These are phyloP conservation scores for Notamacropus eugenii DNA, from an alignment of 2,797 vertebrate species.

Conservation along the genomic window DNA sequence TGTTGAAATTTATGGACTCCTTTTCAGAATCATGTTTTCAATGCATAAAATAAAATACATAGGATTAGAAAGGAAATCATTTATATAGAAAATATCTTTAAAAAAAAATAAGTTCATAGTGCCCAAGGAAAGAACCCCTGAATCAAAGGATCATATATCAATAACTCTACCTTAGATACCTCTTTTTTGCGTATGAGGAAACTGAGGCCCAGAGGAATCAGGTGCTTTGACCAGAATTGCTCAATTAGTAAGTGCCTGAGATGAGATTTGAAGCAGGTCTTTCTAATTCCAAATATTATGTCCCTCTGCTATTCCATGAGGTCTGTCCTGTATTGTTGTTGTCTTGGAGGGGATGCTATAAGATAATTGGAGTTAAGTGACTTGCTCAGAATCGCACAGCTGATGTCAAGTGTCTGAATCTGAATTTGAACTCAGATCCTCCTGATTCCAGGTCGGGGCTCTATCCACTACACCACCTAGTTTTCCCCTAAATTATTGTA, in stretches of 20 bases:
- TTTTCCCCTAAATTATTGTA: background rate
- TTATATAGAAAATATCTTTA: background rate
- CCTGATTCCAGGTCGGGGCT: too few species aligned
- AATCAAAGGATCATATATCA: background rate
- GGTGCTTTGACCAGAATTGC: too few species aligned
- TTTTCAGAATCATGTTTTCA: background rate
- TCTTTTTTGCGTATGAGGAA: background rate
- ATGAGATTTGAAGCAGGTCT: background rate
- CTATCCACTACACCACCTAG: too few species aligned
- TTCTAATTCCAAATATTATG: background rate
- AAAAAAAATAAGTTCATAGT: background rate
- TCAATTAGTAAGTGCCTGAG: background rate
- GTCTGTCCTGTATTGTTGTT: background rate
- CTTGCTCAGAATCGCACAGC: too few species aligned
- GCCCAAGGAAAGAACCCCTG: background rate
- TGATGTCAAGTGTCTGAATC: too few species aligned
- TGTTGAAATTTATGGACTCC: background rate
- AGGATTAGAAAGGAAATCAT: background rate
- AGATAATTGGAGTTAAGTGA: too few species aligned
- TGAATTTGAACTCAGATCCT: too few species aligned
- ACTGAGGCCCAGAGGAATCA: background rate
- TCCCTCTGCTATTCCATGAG: background rate
- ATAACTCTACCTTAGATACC: background rate
- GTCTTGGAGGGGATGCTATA: too few species aligned
- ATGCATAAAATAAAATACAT: background rate